Base-by-base conservation (phyloP, 2,797 vertebrate species). In the Botia kubotai region DNA sequence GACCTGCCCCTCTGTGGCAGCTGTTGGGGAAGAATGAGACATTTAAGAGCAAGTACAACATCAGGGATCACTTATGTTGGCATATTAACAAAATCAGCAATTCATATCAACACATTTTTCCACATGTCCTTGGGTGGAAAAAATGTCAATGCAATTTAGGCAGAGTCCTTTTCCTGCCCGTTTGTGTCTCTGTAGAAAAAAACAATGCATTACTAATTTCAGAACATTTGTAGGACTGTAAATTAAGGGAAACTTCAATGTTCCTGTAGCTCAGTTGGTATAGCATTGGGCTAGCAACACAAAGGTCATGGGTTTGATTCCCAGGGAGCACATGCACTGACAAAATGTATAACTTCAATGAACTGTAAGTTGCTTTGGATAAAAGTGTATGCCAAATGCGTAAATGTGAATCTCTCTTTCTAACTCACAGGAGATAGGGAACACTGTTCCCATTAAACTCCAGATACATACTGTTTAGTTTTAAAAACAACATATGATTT, bases 1-100 rank as follows among this genome's bases (percentile, higher is more conserved):
- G 76, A 94, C 93, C 91, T 94, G 95, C 89, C 96, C 95, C 87
- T 96, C 96, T 33, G 95, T 94, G 86, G 95, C 95, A 92, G 95
- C 96, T 96, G 93, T 78, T 26, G 86, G 92, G 93, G 75, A 82
- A 86, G 72, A 86, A 87, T 43, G 72, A 75, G 70, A 82, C 75
- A 87, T 77, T 77, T 84, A 55, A 82, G 75, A 72, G 66, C 70
- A 77, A 66, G 69, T 26, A 52, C 57, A 83, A 84, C 85, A 86
- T 83, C 85, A 81, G 85, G 75, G 29, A 81, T 86, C 83, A 84
- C 82, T 86, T 86, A 83, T 77, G 71, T 14, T 84, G 67, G 53
- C 63, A 16, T 72, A 71, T 72, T 68, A 84, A 69, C 36, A 81
- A 84, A 83, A 84, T 55, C 78, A 79, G 72, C 68, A 82, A 83